Evolutionary conservation across 2,113 vertebrate species (phyloP).

Genomic region (Pristiophorus japonicus): DNA sequence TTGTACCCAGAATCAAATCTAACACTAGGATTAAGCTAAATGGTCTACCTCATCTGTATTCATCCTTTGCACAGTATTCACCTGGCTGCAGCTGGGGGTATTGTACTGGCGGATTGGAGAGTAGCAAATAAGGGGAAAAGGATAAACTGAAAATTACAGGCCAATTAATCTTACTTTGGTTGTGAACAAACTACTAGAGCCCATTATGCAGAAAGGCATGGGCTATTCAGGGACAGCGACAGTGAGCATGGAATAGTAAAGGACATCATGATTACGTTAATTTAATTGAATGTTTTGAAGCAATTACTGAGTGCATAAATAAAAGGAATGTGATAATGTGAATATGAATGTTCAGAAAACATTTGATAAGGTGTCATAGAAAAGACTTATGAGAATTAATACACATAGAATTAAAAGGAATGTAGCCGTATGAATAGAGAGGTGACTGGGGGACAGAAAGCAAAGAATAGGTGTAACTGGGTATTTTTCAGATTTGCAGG

Average conservation of each 20-base stretch:
- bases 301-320: neutral
- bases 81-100: neutral
- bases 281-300: neutral
- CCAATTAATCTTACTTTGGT: neutral
- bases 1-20: neutral
- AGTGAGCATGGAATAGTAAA: neutral
- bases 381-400: neutral
- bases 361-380: neutral
- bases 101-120: neutral
- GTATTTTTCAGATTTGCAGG: no score
- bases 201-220: neutral
- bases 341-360: neutral
- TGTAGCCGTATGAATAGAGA: neutral
- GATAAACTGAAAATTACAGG: neutral
- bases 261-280: neutral
- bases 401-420: neutral
- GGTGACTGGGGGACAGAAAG: neutral
- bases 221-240: neutral
- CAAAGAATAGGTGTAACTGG: neutral
- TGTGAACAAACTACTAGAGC: neutral
- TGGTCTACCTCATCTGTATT: neutral
- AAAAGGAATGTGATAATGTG: neutral
- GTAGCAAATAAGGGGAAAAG: neutral
- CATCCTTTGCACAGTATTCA: neutral
- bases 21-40: neutral